Conservation (phyloP, 2,888 invertebrate species). For the Melieria omissa region DNA sequence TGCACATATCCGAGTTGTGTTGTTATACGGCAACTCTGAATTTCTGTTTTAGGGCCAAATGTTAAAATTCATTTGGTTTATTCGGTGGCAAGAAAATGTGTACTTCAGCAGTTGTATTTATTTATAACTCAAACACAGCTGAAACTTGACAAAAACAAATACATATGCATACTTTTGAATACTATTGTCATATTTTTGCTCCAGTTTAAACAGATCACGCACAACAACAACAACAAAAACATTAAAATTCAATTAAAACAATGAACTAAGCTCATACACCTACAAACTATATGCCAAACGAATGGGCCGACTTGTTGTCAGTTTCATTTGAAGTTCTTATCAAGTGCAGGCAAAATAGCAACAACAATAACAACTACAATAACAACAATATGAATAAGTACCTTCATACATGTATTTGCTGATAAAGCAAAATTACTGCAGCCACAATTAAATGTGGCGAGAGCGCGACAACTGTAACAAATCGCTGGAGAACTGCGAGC, state of each 20-base stretch:
- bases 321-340: conserved; percentile 16
- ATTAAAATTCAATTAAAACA: no score
- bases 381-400: conserved; percentile 23
- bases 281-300: background rate
- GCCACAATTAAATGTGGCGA: background rate
- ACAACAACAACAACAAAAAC: no score
- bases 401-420: background rate
- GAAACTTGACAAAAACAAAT: conserved; percentile 28
- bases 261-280: background rate
- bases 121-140: conserved; percentile 16
- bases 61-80: no score
- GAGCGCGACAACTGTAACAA: background rate
- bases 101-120: background rate
- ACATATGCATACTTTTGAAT: background rate
- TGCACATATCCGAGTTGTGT: no score
- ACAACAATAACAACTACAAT: conserved; percentile 27
- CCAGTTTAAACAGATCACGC: background rate
- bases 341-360: conserved; percentile 31
- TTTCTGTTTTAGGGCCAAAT: no score
- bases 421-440: conserved; percentile 11
- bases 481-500: background rate
- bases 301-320: conserved; percentile 1
- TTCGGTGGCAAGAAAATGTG: no score
- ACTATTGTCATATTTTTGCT: background rate
- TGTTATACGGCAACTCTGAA: no score